Evolutionary conservation across 2,888 invertebrate species (phyloP), one percentile per base, ranked within the genome.

Genomic region (Rhodophaea formosa): DNA sequence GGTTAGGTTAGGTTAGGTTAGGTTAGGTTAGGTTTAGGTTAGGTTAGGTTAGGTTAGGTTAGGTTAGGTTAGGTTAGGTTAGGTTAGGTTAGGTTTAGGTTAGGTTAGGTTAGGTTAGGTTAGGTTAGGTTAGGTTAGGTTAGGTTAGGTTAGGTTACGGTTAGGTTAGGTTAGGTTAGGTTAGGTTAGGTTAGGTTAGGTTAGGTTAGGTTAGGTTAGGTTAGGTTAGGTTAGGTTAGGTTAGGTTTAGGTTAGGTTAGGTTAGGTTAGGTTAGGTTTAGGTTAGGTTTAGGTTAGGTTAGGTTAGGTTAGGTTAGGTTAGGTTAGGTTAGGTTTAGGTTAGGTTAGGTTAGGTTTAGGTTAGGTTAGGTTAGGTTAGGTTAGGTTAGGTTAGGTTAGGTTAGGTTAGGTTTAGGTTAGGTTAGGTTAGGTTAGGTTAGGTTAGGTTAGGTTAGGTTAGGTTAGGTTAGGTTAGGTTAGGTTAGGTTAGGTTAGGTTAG

Each of bases 151-250:
- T n/a, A n/a, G n/a, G n/a, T n/a, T n/a, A n/a, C n/a, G n/a, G n/a
- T n/a, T n/a, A n/a, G n/a, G n/a, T n/a, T n/a, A n/a, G n/a, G n/a
- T n/a, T n/a, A n/a, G n/a, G n/a, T n/a, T n/a, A n/a, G 44, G 44
- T 44, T 44, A 44, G 44, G 44, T 44, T 44, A 44, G 44, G 44
- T 44, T 44, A 44, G 44, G 44, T 44, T 44, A 44, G 44, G 44
- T 44, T 44, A 44, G 44, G 44, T 44, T 44, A 44, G 44, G 44
- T 44, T 44, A 44, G 44, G 44, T 44, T 44, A 44, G 44, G 14
- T 44, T 44, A 44, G 44, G 44, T 44, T 44, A 44, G 44, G 44
- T 44, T 44, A 44, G 44, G 44, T 44, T 44, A 44, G 44, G 44
- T 44, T 44, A 44, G 44, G 44, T n/a, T 44, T 44, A 44, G 44